Evolutionary conservation across 2,888 invertebrate species (phyloP), one percentile per base, ranked within the genome.

Genomic region (Scaptomyza flava): DNA sequence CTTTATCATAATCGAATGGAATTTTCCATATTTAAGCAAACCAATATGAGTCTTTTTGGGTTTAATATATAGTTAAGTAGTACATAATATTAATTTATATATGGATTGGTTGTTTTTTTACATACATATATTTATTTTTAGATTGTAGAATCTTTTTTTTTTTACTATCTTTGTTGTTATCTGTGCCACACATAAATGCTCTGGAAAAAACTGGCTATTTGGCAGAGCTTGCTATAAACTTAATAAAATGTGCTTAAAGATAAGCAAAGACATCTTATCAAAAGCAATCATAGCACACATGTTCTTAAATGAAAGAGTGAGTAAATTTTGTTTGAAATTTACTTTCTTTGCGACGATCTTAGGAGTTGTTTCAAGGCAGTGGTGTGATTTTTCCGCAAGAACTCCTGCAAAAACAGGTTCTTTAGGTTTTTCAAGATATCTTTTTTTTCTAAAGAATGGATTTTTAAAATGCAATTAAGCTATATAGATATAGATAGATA

Each of bases 201-300:
- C 66, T 58, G 59, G 61, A 64, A 53, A 68, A 59, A 72, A 50
- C 72, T 31, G 61, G 23, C 14, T 14, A 7, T 46, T 50, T 36
- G 46, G 36, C 31, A 14, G 45, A 17, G 56, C 53, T 69, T 64
- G 60, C 50, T 64, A 54, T 58, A 66, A 62, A 43, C 27, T 52
- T 62, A 59, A 62, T 73, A 20, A 61, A 66, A 45, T 58, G 46
- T 66, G 53, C 30, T 62, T 47, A 34, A 6, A 61, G 72, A 74
- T 74, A 76, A 76, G 71, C 33, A 34, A 17, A 17, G 14, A 46
- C 20, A 11, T 43, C 14, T 75, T 59, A 59, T 59, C 54, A 59
- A 27, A 33, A 38, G 23, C 30, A 51, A 54, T 54, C 11, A 23
- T 36, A 34, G 46, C 38, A 38, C 8, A 38, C 38, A 38, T 47